A percentile compares a stretch with the other conserved stretches of the same genome.
Conservation (phyloP, 2,888 invertebrate species). For the Heterodera filipjevi region DNA sequence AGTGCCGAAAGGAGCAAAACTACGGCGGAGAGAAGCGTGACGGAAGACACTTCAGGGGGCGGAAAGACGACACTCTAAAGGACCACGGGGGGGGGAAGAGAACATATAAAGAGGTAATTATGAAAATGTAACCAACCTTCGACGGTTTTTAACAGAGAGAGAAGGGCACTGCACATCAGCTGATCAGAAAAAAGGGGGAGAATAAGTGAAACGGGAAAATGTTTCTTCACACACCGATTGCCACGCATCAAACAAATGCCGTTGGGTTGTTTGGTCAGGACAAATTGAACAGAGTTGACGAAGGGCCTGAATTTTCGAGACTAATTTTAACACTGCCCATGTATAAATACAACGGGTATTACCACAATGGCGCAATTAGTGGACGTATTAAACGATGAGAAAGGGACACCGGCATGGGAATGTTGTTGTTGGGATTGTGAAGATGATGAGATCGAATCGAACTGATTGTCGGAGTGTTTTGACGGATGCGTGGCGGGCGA, state of each 20-base stretch:
- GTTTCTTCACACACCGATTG: constrained; percentile 67
- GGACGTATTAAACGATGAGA: constrained; percentile 17
- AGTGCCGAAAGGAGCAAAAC: constrained; percentile 6
- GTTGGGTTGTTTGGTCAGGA: constrained; percentile 35
- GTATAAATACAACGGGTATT: not conserved
- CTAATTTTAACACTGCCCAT: constrained; percentile 14
- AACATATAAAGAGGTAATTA: not conserved
- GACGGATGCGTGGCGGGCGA: constrained; percentile 5
- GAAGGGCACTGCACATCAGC: constrained; percentile 81
- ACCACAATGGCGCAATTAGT: constrained; percentile 23
- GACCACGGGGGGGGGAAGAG: not conserved
- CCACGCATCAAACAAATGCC: constrained; percentile 71
- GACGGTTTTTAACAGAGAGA: constrained; percentile 85
- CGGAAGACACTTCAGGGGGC: not conserved
- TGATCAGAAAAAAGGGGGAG: not conserved
- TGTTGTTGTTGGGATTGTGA: constrained; percentile 70
- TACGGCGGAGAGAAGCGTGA: constrained; percentile 10
- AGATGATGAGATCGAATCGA: constrained; percentile 17
- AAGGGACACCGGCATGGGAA: constrained; percentile 68
- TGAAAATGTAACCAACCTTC: constrained; percentile 42
- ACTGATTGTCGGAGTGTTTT: not conserved
- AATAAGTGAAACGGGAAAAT: not conserved
- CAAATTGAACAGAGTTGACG: constrained; percentile 31
- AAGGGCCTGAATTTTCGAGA: constrained; percentile 25
- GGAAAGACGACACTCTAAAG: too few species aligned